phyloP scores from a whole-genome alignment of 64 coral and sea anemone genomes.

The Platygyra sinensis region DNA sequence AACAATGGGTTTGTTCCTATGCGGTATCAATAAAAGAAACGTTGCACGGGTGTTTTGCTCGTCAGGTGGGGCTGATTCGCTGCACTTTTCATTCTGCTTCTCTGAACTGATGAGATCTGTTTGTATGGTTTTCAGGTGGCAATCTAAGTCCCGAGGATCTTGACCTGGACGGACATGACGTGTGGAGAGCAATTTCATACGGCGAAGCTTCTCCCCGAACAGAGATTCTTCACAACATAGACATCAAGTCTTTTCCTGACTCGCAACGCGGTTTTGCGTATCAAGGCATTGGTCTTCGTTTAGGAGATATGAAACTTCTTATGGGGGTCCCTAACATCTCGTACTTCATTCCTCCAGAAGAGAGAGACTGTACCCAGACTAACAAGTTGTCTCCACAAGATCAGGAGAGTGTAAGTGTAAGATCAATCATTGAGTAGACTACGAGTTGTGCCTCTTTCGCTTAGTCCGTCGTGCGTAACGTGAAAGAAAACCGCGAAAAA shows the following conservation, averaged over 20 bases:
- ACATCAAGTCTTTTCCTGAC: background rate
- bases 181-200: conserved; percentile 77
- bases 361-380: background rate
- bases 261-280: conserved; percentile 38
- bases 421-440: background rate
- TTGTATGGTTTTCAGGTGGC: conserved; percentile 29
- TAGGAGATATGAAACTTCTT: conserved; percentile 65
- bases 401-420: background rate
- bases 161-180: conserved; percentile 66
- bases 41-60: too few species aligned
- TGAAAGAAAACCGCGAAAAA: too few species aligned
- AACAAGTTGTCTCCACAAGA: background rate
- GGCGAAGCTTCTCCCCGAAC: conserved; percentile 64
- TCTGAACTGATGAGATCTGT: background rate
- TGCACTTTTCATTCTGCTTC: background rate
- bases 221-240: conserved; percentile 88
- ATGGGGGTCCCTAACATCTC: conserved; percentile 71
- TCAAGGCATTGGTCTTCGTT: conserved; percentile 54
- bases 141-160: background rate
- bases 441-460: too few species aligned
- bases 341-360: conserved; percentile 71
- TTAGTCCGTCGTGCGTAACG: too few species aligned
- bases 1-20: too few species aligned
- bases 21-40: too few species aligned
- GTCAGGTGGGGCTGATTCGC: too few species aligned